These are phyloP conservation scores for Myiozetetes cayanensis DNA, from an alignment of 2,113 vertebrate genomes.

Conservation along the genomic window DNA sequence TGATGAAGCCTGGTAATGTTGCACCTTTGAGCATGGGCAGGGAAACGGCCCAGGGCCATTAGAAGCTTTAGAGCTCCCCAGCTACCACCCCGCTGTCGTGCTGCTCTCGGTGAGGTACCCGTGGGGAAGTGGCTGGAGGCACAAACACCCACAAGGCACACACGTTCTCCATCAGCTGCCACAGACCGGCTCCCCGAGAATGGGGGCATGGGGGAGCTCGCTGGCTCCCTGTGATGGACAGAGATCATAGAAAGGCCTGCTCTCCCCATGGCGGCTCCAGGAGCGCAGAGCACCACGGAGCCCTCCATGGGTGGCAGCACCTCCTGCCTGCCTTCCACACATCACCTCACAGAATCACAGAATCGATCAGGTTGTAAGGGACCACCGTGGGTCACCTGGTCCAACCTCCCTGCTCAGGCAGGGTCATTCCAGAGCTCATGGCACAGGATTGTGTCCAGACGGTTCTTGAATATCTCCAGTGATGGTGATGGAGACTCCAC, in stretches of 20 bases:
- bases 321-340: fast-evolving
- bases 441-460: not conserved
- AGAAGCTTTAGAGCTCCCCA: not conserved
- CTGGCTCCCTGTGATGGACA: too few relatives aligned
- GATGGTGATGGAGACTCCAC: not conserved
- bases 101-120: fast-evolving
- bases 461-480: not conserved
- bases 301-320: not conserved
- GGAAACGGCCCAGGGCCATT: too few relatives aligned
- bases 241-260: not conserved
- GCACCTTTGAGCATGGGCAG: not conserved
- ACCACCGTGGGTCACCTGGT: not conserved
- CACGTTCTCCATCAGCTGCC: not conserved
- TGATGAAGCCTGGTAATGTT: fast-evolving
- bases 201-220: not conserved
- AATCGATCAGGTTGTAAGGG: not conserved
- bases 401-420: not conserved
- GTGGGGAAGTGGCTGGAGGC: not conserved
- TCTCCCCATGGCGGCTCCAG: fast-evolving
- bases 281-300: not conserved
- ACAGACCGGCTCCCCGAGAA: not conserved
- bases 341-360: not conserved
- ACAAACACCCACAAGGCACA: not conserved
- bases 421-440: not conserved
- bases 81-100: not conserved